Conservation (phyloP, 2,888 invertebrate genomes). For the Thecocarcelia acutangulata region DNA sequence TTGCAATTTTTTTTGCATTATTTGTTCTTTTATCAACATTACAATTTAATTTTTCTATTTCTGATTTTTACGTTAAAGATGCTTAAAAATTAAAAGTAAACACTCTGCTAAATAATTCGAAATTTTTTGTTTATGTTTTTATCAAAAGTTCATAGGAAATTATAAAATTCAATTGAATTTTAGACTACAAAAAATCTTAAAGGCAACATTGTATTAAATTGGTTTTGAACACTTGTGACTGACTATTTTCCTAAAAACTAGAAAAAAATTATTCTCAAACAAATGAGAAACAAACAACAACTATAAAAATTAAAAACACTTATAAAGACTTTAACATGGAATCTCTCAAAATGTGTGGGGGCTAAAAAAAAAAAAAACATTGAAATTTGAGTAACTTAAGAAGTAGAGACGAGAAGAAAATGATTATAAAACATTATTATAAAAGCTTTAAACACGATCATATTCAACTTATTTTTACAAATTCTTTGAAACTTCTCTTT, state of each 20-base stretch:
- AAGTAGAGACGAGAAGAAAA: conserved; percentile 4
- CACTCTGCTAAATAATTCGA: background rate
- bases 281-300: conserved; percentile 48
- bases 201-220: conserved; percentile 51
- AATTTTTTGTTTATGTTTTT: conserved; percentile 31
- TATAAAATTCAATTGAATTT: conserved; percentile 49
- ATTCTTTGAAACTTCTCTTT: background rate
- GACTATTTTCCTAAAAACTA: conserved; percentile 44
- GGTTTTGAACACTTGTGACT: conserved; percentile 64
- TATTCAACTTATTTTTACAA: background rate
- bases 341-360: conserved; percentile 38
- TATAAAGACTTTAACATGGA: conserved; percentile 26
- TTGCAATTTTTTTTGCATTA: no score
- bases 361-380: background rate
- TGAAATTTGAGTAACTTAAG: conserved; percentile 46
- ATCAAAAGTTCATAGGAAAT: conserved; percentile 38
- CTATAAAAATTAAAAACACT: background rate
- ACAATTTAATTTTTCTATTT: no score
- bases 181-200: conserved; percentile 24
- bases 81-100: conserved; percentile 8
- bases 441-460: background rate
- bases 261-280: conserved; percentile 1
- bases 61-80: background rate
- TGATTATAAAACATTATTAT: background rate
- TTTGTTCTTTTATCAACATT: background rate